A percentile compares a stretch with the other conserved stretches of the same genome.
phyloP scores from a whole-genome alignment of 2,888 invertebrate genomes.

The Drosophila seclusa region DNA sequence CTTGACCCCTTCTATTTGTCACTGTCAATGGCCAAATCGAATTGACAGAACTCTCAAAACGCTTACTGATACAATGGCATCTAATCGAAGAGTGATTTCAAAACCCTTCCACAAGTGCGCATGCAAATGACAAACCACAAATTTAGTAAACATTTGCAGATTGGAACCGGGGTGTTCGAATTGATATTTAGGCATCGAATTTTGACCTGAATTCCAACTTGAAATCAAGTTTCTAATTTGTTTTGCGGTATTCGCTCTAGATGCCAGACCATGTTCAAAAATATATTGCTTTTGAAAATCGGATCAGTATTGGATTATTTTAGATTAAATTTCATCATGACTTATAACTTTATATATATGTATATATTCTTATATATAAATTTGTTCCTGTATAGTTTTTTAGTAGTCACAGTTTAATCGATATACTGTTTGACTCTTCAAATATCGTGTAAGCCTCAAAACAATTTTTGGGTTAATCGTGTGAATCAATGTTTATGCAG shows the following conservation, averaged over 20 bases:
- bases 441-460: not conserved
- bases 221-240: not conserved
- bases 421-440: not conserved
- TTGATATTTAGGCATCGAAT: fast-evolving
- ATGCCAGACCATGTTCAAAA: not conserved
- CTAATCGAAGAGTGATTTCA: slow-evolving; percentile 34
- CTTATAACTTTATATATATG: not conserved
- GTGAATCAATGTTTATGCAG: not conserved
- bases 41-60: slow-evolving; percentile 13
- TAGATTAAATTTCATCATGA: not conserved
- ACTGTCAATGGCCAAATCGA: not conserved
- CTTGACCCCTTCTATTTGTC: slow-evolving; percentile 1
- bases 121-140: slow-evolving; percentile 46
- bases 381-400: not conserved
- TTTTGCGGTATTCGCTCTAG: not conserved
- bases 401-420: not conserved
- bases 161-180: not conserved
- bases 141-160: slow-evolving; percentile 5
- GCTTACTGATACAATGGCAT: slow-evolving; percentile 11
- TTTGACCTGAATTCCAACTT: not conserved
- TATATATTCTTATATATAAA: not conserved
- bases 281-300: not conserved
- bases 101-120: slow-evolving; percentile 32
- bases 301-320: not conserved
- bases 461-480: not conserved